phyloP scores from a whole-genome alignment of 2,113 vertebrate species.

The Onychostruthus taczanowskii region DNA sequence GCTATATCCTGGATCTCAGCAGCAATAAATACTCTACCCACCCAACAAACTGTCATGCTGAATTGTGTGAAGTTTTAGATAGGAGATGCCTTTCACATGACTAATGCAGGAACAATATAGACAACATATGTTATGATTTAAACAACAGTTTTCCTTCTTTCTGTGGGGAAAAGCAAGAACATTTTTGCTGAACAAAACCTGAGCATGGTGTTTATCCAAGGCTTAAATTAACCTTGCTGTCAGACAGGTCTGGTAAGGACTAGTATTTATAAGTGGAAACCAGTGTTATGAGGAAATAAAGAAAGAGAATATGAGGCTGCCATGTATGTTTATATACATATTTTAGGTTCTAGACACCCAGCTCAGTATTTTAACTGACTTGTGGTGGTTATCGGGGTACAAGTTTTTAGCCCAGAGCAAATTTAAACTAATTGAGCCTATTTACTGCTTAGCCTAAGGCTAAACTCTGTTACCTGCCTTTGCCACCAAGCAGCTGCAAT shows the following conservation, averaged over 20 bases:
- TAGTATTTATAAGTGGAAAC: not conserved
- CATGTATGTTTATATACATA: not conserved
- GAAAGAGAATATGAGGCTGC: not conserved
- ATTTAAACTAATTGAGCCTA: not conserved
- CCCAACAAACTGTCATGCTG: slow-evolving; percentile 38
- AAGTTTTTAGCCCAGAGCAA: not conserved
- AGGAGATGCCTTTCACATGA: slow-evolving; percentile 42
- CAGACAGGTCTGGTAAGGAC: not conserved
- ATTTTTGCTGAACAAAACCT: slow-evolving; percentile 15
- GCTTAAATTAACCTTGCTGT: not conserved
- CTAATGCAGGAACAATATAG: slow-evolving; percentile 49
- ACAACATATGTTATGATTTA: slow-evolving; percentile 47
- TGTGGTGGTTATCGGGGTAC: not conserved
- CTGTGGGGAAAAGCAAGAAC: not conserved
- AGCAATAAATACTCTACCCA: slow-evolving; percentile 37
- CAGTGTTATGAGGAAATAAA: not conserved
- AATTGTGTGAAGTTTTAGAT: slow-evolving; percentile 17
- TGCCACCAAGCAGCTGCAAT: not conserved
- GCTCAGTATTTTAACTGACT: not conserved
- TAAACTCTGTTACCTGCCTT: not conserved
- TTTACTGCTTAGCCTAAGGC: not conserved
- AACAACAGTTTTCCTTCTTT: slow-evolving; percentile 22
- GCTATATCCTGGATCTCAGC: not conserved
- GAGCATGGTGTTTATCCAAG: not conserved
- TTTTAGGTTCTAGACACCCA: not conserved